Evolutionary conservation across 2,888 invertebrate genomes (phyloP).

Genomic region (Alloscopus bannaensis): DNA sequence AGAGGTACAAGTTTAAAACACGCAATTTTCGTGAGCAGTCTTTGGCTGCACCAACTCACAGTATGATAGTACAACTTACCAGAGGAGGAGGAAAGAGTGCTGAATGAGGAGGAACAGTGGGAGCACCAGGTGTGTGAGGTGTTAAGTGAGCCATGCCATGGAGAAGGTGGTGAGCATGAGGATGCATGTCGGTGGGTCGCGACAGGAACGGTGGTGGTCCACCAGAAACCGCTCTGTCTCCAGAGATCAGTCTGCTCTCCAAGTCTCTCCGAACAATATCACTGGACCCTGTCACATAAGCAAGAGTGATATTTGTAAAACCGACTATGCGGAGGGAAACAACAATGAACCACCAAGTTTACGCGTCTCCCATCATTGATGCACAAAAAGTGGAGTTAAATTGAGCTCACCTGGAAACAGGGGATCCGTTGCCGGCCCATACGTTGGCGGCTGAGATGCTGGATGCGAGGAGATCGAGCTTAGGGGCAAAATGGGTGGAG

Average conservation of each 20-base stretch:
- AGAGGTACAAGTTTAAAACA: constrained; percentile 25
- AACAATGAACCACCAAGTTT: no score
- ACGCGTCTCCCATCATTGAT: no score
- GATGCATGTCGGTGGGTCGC: constrained; percentile 87
- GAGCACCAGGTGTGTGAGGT: constrained; percentile 77
- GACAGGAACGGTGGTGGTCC: constrained; percentile 77
- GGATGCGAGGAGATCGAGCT: constrained; percentile 70
- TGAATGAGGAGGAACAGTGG: constrained; percentile 71
- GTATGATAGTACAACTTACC: constrained; percentile 77
- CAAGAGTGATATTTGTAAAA: no score
- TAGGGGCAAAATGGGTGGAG: constrained; percentile 71
- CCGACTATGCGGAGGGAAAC: no score
- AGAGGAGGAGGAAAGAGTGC: constrained; percentile 81
- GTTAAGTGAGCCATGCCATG: constrained; percentile 82
- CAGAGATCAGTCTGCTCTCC: constrained; percentile 91
- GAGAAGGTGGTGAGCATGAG: constrained; percentile 91
- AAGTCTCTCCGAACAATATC: constrained; percentile 92
- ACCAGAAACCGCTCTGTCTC: constrained; percentile 74
- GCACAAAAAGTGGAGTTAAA: no score
- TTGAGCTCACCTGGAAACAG: constrained; percentile 70
- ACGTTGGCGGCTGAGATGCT: constrained; percentile 66
- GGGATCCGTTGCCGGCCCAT: constrained; percentile 69
- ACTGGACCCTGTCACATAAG: no score
- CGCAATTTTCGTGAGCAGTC: not conserved
- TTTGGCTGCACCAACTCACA: no score